Percentiles rank a stretch among this genome's conserved stretches.
These are phyloP conservation scores for Thera obeliscata DNA, from an alignment of 2,888 invertebrate species.

Conservation along the genomic window DNA sequence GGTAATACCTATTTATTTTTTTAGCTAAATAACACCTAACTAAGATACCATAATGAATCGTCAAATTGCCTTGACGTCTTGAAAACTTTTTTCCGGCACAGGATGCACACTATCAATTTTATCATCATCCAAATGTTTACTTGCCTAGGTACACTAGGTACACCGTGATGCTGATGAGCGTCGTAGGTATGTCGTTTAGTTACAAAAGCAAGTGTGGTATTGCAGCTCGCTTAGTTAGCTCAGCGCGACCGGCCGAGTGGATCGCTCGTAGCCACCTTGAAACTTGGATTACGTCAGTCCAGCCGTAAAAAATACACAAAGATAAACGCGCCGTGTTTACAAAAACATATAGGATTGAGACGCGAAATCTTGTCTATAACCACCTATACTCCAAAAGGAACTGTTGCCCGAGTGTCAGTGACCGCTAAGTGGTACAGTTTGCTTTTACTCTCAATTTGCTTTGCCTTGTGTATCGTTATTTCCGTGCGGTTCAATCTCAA, in stretches of 20 bases:
- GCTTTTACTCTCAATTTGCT: slow-evolving; percentile 30
- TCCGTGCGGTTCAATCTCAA: slow-evolving; percentile 53
- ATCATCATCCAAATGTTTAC: slow-evolving; percentile 53
- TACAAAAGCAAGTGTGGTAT: slow-evolving; percentile 70
- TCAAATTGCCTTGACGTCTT: not conserved
- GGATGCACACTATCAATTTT: slow-evolving; percentile 24
- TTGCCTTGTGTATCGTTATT: slow-evolving; percentile 48
- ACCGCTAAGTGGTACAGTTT: slow-evolving; percentile 48
- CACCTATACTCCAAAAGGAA: not conserved
- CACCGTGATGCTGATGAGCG: slow-evolving; percentile 53
- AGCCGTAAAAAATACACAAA: slow-evolving; percentile 53
- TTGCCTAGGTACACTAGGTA: slow-evolving; percentile 9
- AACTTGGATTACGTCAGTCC: slow-evolving; percentile 72
- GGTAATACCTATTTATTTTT: too few relatives aligned
- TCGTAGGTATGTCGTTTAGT: slow-evolving; percentile 42
- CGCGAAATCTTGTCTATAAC: slow-evolving; percentile 28
- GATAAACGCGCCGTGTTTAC: slow-evolving; percentile 48
- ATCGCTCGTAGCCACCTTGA: slow-evolving; percentile 51
- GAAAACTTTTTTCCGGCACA: slow-evolving; percentile 23
- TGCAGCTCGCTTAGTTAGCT: slow-evolving; percentile 62
- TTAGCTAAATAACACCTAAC: too few relatives aligned
- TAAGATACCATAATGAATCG: too few relatives aligned
- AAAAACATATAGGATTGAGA: slow-evolving; percentile 26
- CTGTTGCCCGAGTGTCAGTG: slow-evolving; percentile 54
- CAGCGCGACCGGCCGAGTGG: slow-evolving; percentile 42